phyloP scores from a whole-genome alignment of 1,140 invertebrate genomes.

The silkworm (Bombyx mori) region DNA sequence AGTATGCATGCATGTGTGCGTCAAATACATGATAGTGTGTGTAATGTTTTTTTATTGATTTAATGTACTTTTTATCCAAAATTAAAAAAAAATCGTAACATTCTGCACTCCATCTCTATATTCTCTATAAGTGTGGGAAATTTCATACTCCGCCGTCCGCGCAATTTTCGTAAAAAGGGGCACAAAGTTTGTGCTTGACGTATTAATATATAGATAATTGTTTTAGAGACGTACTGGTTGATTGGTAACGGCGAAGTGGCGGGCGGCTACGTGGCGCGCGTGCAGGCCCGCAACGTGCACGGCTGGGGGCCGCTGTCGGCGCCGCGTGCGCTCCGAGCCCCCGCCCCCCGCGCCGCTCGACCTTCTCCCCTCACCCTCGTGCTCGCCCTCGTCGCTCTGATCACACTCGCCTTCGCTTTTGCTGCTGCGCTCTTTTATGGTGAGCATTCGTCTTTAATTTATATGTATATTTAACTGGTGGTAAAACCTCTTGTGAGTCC shows the following conservation, averaged over 20 bases:
- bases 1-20: no score
- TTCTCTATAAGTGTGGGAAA: no score
- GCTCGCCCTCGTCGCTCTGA: conserved; percentile 53
- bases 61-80: no score
- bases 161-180: no score
- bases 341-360: conserved; percentile 73
- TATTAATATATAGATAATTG: neutral
- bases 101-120: no score
- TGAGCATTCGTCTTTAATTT: conserved; percentile 38
- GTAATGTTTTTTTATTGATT: no score
- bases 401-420: conserved; percentile 59
- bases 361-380: conserved; percentile 71
- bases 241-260: conserved; percentile 78
- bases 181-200: no score
- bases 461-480: no score
- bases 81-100: no score
- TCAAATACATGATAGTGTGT: no score
- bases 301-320: conserved; percentile 83
- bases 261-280: conserved; percentile 79
- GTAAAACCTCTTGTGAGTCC: no score
- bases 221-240: conserved; percentile 82
- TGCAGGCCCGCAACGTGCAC: conserved; percentile 83
- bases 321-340: conserved; percentile 63
- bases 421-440: conserved; percentile 60
- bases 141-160: no score